phyloP scores from a whole-genome alignment of 1,140 invertebrate genomes.

The Lepidurus packardi region DNA sequence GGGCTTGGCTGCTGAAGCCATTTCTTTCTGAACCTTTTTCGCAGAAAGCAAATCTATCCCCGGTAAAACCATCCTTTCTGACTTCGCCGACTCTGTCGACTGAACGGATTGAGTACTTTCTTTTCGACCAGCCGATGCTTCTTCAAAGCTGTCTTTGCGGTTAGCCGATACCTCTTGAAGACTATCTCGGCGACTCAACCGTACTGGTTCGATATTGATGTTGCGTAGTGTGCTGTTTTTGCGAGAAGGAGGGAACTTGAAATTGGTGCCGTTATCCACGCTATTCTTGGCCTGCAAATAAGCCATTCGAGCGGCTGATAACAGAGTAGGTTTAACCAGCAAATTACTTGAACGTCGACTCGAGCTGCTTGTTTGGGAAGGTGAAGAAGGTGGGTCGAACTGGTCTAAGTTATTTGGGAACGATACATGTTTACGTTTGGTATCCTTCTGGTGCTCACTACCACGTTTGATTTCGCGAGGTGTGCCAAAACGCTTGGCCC shows the following conservation, averaged over 20 bases:
- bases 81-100: background rate
- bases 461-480: slow-evolving; percentile 11
- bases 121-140: background rate
- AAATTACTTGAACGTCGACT: slow-evolving; percentile 6
- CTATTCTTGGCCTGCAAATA: slow-evolving; percentile 25
- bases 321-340: slow-evolving; percentile 29
- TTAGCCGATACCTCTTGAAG: background rate
- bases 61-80: background rate
- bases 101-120: background rate
- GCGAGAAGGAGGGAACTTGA: background rate
- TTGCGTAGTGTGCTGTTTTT: background rate
- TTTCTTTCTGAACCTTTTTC: background rate
- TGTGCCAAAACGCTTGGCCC: background rate
- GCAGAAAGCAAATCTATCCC: background rate
- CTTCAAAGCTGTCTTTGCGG: background rate
- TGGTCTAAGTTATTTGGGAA: slow-evolving; percentile 28
- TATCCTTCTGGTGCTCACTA: background rate
- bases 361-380: background rate
- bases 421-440: slow-evolving; percentile 29
- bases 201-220: slow-evolving; percentile 1
- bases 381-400: slow-evolving; percentile 4
- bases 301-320: slow-evolving; percentile 31
- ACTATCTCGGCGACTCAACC: background rate
- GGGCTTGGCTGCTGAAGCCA: slow-evolving; percentile 6
- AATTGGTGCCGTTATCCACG: slow-evolving; percentile 25